Evolutionary conservation across 2,113 vertebrate genomes (phyloP).

Genomic region (Thunnus maccoyii): DNA sequence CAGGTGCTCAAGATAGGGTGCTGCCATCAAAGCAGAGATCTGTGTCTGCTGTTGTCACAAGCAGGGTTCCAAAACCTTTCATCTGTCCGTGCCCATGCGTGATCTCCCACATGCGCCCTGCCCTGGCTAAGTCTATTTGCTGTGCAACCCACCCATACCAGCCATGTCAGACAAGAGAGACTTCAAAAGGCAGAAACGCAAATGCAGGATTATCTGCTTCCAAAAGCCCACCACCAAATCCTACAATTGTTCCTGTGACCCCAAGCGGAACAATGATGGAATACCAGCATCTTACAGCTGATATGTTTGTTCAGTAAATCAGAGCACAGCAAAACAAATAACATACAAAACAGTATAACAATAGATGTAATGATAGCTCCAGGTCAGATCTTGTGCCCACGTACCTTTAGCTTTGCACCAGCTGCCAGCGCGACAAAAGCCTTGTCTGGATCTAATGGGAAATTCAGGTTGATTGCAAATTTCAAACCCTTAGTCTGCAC

Average conservation of each 20-base stretch:
- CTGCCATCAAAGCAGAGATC: constrained; percentile 68
- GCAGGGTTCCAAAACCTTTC: constrained; percentile 61
- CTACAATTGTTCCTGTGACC: constrained; percentile 49
- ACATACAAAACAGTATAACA: constrained; percentile 32
- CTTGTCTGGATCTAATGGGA: constrained; percentile 69
- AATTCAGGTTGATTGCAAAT: constrained; percentile 72
- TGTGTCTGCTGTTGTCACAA: constrained; percentile 68
- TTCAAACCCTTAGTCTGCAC: constrained; percentile 54
- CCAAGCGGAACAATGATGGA: constrained; percentile 5
- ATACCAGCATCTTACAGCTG: constrained; percentile 7
- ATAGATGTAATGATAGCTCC: constrained; percentile 42
- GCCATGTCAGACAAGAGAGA: constrained; percentile 67
- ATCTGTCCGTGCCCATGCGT: constrained; percentile 48
- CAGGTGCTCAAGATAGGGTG: constrained; percentile 57
- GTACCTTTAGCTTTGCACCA: constrained; percentile 31
- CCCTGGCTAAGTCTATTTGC: constrained; percentile 69
- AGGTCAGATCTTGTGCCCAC: constrained; percentile 31
- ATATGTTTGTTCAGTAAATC: constrained; percentile 57
- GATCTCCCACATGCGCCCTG: constrained; percentile 47
- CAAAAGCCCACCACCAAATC: constrained; percentile 40
- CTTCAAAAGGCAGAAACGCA: constrained; percentile 70
- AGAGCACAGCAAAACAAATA: constrained; percentile 58
- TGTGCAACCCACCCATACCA: constrained; percentile 61
- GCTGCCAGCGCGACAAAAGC: constrained; percentile 38
- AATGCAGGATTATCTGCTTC: constrained; percentile 51